Conservation (phyloP, 2,113 vertebrate species). For the Nycticebus coucang region DNA sequence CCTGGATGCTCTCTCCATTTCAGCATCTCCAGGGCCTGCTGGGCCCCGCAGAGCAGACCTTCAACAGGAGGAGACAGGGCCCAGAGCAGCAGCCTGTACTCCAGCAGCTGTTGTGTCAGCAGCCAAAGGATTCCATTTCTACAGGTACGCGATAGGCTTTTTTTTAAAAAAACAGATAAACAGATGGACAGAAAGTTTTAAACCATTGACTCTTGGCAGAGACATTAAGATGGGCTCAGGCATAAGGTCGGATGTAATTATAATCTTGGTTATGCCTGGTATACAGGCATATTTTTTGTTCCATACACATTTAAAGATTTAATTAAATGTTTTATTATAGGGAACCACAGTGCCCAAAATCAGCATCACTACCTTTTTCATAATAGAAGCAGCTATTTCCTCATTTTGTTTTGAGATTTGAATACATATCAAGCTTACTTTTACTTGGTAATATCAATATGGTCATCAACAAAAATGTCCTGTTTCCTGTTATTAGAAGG, state of each 20-base stretch:
- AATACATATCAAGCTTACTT: not conserved
- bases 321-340: slow-evolving; percentile 72
- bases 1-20: not conserved
- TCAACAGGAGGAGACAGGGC: too few species aligned
- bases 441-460: not conserved
- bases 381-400: not conserved
- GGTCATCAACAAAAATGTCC: not conserved
- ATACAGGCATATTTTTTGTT: slow-evolving; percentile 57
- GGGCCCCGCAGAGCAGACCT: too few species aligned
- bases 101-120: slow-evolving; percentile 11
- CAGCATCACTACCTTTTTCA: slow-evolving; percentile 43
- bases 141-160: not conserved
- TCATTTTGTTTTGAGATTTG: slow-evolving; percentile 39
- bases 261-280: slow-evolving; percentile 62
- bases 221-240: slow-evolving; percentile 42
- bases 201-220: slow-evolving; percentile 58
- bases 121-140: not conserved
- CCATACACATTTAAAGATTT: slow-evolving; percentile 64
- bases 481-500: not conserved
- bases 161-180: not conserved
- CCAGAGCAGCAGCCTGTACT: not conserved
- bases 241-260: slow-evolving; percentile 64
- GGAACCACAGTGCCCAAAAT: slow-evolving; percentile 55
- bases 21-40: not conserved
- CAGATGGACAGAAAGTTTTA: slow-evolving; percentile 62